phyloP scores from a whole-genome alignment of 2,797 vertebrate species.

The Siniperca undulata region DNA sequence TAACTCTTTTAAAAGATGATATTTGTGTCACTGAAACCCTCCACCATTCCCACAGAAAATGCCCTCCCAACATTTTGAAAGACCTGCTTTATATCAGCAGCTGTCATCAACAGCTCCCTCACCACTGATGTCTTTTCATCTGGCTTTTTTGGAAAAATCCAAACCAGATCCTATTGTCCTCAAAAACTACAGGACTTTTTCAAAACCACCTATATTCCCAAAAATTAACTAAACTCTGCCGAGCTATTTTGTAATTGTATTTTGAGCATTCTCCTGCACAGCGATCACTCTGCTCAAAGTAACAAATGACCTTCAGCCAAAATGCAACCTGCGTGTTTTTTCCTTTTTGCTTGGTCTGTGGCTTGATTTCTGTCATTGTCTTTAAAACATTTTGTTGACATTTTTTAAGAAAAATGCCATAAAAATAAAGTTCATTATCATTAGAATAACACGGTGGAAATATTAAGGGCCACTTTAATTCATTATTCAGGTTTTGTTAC shows the following conservation, averaged over 20 bases:
- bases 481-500: neutral
- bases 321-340: neutral
- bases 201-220: neutral
- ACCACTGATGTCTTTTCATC: rapidly evolving
- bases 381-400: neutral
- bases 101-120: neutral
- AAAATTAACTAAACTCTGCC: neutral
- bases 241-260: neutral
- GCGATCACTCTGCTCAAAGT: neutral
- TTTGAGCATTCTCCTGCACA: neutral
- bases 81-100: neutral
- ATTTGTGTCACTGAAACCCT: neutral
- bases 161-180: neutral
- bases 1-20: no score
- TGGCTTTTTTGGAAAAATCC: neutral
- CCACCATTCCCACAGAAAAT: neutral
- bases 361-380: neutral
- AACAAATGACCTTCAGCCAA: neutral
- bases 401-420: neutral
- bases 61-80: neutral
- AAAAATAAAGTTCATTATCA: neutral
- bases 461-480: neutral
- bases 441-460: neutral
- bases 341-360: neutral
- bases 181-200: neutral